A percentile compares a stretch with the other conserved stretches of the same genome.
Conservation (phyloP, 2,888 invertebrate species). For the Hemaris fuciformis region DNA sequence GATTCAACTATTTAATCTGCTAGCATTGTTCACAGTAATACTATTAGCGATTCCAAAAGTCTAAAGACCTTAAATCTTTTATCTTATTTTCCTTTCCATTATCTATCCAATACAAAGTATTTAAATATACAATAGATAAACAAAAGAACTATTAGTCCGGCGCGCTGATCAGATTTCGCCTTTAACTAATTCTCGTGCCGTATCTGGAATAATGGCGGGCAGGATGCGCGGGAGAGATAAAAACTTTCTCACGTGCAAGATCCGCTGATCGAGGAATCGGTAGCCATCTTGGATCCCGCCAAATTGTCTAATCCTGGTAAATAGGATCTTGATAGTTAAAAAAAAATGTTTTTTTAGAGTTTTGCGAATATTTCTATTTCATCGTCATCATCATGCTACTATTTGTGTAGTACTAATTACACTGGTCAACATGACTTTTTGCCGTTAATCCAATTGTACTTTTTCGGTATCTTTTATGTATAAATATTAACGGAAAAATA, state of each 20-base stretch:
- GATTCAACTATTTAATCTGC: no score
- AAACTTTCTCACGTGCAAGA: conserved; percentile 39
- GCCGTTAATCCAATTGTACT: no score
- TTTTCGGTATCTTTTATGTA: no score
- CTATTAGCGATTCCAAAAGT: no score
- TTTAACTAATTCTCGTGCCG: conserved; percentile 11
- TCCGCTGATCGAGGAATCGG: conserved; percentile 20
- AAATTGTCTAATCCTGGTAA: not conserved
- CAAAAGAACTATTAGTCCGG: not conserved
- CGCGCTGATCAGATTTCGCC: conserved; percentile 9
- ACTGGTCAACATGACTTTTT: no score
- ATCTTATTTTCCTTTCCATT: not conserved
- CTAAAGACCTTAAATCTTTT: not conserved
- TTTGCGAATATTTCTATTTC: no score
- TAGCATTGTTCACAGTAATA: no score
- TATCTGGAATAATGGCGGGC: conserved; percentile 58
- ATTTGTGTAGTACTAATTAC: no score
- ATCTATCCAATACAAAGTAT: not conserved
- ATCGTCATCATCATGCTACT: no score
- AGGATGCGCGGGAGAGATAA: conserved; percentile 49
- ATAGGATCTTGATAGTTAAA: no score
- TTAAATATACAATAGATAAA: not conserved
- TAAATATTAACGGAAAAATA: no score
- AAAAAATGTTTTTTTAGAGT: no score
- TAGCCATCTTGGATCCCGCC: not conserved